phyloP scores from a whole-genome alignment of 2,888 invertebrate species.

The Rhabditophanes sp. region DNA sequence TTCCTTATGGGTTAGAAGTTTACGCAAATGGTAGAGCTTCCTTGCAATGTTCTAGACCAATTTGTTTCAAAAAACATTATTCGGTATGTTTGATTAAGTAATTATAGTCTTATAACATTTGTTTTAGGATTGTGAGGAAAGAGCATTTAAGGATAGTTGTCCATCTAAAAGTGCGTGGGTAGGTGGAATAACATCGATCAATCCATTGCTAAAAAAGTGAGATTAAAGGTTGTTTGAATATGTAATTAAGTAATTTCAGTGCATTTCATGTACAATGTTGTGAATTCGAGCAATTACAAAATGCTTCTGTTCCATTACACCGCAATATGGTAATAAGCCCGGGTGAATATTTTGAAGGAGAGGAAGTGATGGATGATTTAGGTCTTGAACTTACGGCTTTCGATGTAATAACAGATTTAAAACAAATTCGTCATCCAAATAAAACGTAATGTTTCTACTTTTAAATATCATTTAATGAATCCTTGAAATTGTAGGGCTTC shows the following conservation, averaged over 20 bases:
- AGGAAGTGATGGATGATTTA: slow-evolving; percentile 19
- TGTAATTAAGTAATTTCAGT: slow-evolving; percentile 2
- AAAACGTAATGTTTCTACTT: no score
- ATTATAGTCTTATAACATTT: neutral
- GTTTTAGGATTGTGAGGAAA: slow-evolving; percentile 23
- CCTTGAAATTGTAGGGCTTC: no score
- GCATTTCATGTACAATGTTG: slow-evolving; percentile 39
- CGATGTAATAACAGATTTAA: slow-evolving; percentile 21
- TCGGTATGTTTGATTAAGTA: slow-evolving; percentile 14
- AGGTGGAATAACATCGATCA: slow-evolving; percentile 27
- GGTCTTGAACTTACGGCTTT: slow-evolving; percentile 19
- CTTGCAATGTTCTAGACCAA: slow-evolving; percentile 21
- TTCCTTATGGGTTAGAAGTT: slow-evolving; percentile 20
- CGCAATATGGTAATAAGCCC: slow-evolving; percentile 20
- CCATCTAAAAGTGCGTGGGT: slow-evolving; percentile 18
- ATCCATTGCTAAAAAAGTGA: slow-evolving; percentile 6
- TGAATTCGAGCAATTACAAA: slow-evolving; percentile 27
- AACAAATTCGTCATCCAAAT: slow-evolving; percentile 10
- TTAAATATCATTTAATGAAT: no score
- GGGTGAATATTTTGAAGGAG: slow-evolving; percentile 27
- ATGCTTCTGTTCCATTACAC: slow-evolving; percentile 24
- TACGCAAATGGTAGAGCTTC: slow-evolving; percentile 19
- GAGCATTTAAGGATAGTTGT: slow-evolving; percentile 16
- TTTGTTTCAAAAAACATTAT: slow-evolving; percentile 23
- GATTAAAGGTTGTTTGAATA: slow-evolving; percentile 5